These are phyloP conservation scores for Tetragnatha versicolor DNA, from an alignment of 1,140 invertebrate species.

Conservation along the genomic window DNA sequence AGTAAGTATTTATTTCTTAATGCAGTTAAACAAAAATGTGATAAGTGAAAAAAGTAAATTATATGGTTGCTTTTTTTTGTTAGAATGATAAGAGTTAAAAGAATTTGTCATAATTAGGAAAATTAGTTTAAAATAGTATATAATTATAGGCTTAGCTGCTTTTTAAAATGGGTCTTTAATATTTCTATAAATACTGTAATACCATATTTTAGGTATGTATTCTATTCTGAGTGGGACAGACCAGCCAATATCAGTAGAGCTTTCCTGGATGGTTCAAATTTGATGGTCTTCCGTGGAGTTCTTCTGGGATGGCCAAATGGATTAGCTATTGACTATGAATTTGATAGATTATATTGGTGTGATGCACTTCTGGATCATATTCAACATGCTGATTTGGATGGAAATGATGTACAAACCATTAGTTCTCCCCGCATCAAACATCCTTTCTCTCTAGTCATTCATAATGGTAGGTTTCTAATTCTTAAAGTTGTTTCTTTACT, in stretches of 20 bases:
- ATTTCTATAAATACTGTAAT: too few relatives aligned
- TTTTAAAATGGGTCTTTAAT: too few relatives aligned
- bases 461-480: conserved; percentile 68
- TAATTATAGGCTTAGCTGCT: too few relatives aligned
- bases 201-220: conserved; percentile 74
- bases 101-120: too few relatives aligned
- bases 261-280: conserved; percentile 83
- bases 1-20: too few relatives aligned
- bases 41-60: too few relatives aligned
- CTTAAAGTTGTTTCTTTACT: neutral
- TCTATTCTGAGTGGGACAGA: conserved; percentile 95
- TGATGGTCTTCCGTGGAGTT: conserved; percentile 88
- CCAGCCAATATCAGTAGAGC: conserved; percentile 94
- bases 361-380: conserved; percentile 95
- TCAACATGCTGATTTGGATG: conserved; percentile 93
- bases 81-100: too few relatives aligned
- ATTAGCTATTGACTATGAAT: conserved; percentile 86
- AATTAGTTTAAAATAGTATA: too few relatives aligned
- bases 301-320: conserved; percentile 97
- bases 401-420: conserved; percentile 89
- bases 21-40: too few relatives aligned
- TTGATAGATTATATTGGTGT: conserved; percentile 91
- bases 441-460: conserved; percentile 95
- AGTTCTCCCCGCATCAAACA: conserved; percentile 85
- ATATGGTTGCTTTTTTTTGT: too few relatives aligned